Conservation (phyloP, 2,888 invertebrate genomes). For the Agrypnus murinus region DNA sequence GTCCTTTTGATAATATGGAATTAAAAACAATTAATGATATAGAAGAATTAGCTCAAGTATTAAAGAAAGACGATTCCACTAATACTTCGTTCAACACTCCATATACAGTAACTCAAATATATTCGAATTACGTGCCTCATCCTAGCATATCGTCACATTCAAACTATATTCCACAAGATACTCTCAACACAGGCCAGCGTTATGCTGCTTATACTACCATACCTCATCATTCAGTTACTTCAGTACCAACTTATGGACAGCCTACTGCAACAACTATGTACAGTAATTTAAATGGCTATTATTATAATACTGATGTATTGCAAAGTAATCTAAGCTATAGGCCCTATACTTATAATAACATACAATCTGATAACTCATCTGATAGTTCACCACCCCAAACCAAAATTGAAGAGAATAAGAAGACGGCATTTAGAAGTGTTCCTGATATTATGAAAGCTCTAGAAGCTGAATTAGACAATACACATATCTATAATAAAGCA, state of each 20-base stretch:
- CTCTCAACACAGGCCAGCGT: conserved; percentile 27
- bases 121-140: conserved; percentile 47
- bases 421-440: conserved; percentile 73
- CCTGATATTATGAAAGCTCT: conserved; percentile 85
- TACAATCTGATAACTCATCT: conserved; percentile 39
- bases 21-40: conserved; percentile 94
- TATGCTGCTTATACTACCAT: conserved; percentile 35
- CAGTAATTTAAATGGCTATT: conserved; percentile 55
- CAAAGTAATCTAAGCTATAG: conserved; percentile 37
- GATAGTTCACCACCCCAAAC: conserved; percentile 29
- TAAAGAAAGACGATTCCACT: conserved; percentile 68
- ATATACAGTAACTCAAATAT: conserved; percentile 45
- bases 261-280: conserved; percentile 45
- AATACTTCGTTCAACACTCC: conserved; percentile 42
- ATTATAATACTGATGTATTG: conserved; percentile 50
- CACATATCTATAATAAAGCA: conserved; percentile 62
- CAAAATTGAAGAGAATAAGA: conserved; percentile 33
- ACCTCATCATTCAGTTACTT: conserved; percentile 15
- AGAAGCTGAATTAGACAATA: conserved; percentile 77
- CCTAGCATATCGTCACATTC: conserved; percentile 46
- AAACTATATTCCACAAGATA: conserved; percentile 47
- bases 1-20: conserved; percentile 95
- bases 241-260: conserved; percentile 36
- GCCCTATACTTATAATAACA: conserved; percentile 43
- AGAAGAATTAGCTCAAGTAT: conserved; percentile 90